Percentiles rank a stretch among this genome's conserved stretches.
Conservation (phyloP, 2,888 invertebrate species). For the Metopia argyrocephala region DNA sequence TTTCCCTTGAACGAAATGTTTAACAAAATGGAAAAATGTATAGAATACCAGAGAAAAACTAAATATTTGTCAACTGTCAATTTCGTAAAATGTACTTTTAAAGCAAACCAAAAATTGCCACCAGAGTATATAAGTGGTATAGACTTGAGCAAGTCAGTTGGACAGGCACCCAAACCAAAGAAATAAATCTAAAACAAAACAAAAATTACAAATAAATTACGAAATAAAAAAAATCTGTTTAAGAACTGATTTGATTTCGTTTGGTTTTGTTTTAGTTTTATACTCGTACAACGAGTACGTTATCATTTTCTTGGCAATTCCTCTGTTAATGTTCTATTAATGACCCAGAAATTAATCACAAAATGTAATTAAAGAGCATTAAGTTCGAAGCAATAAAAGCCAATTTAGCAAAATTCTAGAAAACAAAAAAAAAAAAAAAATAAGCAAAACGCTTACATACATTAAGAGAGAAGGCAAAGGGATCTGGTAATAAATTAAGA, state of each 20-base stretch:
- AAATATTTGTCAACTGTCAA: conserved; percentile 53
- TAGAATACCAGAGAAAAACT: background rate
- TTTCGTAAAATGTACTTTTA: conserved; percentile 18
- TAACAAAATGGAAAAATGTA: background rate
- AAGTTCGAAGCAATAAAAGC: conserved; percentile 51
- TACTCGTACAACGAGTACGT: background rate
- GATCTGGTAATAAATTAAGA: background rate
- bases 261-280: conserved; percentile 2
- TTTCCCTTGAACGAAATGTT: conserved; percentile 6
- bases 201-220: conserved; percentile 56
- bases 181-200: conserved; percentile 52
- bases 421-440: background rate
- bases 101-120: background rate
- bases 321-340: conserved; percentile 58
- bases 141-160: too few relatives aligned
- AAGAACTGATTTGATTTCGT: background rate
- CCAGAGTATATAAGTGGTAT: background rate
- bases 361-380: conserved; percentile 48
- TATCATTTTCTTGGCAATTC: conserved; percentile 21
- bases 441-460: background rate
- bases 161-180: background rate
- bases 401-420: conserved; percentile 40
- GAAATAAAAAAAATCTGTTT: conserved; percentile 39
- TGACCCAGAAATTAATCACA: conserved; percentile 58
- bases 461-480: background rate